Conservation (phyloP, 2,113 vertebrate genomes). For the Chiloscyllium plagiosum region DNA sequence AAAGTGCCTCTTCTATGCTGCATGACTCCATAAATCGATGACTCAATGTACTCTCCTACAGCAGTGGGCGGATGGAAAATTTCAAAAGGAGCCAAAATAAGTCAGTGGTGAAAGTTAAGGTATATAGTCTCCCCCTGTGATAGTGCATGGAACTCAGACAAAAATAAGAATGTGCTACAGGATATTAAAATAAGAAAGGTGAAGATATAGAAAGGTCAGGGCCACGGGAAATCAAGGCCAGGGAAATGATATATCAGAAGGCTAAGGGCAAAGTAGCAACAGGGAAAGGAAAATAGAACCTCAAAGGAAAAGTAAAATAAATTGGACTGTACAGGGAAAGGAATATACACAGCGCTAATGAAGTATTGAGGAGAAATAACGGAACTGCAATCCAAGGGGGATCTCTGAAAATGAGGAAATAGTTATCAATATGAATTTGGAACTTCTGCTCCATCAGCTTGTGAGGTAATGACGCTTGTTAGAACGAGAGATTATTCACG, state of each 20-base stretch:
- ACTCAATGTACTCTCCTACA: no score
- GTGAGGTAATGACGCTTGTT: background rate
- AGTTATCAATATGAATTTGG: background rate
- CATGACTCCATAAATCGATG: no score
- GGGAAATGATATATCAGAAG: background rate
- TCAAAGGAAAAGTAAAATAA: background rate
- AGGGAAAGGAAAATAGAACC: background rate
- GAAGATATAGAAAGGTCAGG: background rate
- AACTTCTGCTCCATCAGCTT: background rate
- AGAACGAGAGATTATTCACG: background rate
- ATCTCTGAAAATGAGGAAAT: background rate
- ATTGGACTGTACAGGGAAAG: background rate
- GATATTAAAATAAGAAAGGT: background rate
- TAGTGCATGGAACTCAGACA: no score
- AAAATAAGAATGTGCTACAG: background rate
- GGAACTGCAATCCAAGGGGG: background rate
- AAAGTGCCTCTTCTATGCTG: no score
- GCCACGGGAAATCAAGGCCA: background rate
- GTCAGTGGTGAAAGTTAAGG: background rate
- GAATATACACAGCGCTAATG: background rate
- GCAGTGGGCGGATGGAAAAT: background rate
- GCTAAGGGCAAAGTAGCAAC: background rate
- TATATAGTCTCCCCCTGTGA: background rate
- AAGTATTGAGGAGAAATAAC: background rate
- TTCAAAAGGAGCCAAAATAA: background rate